Conservation (phyloP, 2,888 invertebrate genomes). For the Helobdella robusta region DNA sequence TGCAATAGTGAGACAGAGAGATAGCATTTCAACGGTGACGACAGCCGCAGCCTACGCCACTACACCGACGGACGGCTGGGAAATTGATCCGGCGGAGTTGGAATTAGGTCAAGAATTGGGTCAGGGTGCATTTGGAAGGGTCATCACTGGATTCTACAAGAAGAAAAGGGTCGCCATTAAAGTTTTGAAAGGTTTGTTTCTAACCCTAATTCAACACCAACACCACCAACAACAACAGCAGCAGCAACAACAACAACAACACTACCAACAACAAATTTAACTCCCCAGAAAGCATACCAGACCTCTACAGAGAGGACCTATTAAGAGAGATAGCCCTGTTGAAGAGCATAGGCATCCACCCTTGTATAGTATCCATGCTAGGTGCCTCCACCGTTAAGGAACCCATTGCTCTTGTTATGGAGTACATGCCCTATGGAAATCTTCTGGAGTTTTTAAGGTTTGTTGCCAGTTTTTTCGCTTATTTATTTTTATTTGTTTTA, state of each 20-base stretch:
- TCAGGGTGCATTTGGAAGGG: conserved; percentile 48
- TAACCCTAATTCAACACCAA: too few species aligned
- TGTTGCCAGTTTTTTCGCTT: background rate
- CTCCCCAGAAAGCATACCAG: conserved; percentile 45
- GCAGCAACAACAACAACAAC: too few species aligned
- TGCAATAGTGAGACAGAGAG: too few species aligned
- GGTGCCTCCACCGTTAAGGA: conserved; percentile 59
- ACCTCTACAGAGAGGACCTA: conserved; percentile 57
- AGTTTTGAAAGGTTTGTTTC: conserved; percentile 64
- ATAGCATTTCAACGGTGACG: conserved; percentile 15
- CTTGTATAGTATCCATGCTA: conserved; percentile 64
- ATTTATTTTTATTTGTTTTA: background rate
- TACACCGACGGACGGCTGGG: conserved; percentile 42
- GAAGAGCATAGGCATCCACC: conserved; percentile 66
- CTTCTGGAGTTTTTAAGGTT: conserved; percentile 51
- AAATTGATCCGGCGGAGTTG: conserved; percentile 41
- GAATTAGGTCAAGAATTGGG: conserved; percentile 44
- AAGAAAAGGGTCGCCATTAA: conserved; percentile 61
- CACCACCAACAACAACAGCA: too few species aligned
- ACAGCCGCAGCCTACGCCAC: too few species aligned
- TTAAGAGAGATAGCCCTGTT: conserved; percentile 67
- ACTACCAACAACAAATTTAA: too few species aligned
- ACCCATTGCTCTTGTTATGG: conserved; percentile 67
- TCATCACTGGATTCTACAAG: conserved; percentile 43
- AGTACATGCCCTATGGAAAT: conserved; percentile 69